Evolutionary conservation across 2,113 vertebrate species (phyloP).

Genomic region (Hippocampus barbouri): DNA sequence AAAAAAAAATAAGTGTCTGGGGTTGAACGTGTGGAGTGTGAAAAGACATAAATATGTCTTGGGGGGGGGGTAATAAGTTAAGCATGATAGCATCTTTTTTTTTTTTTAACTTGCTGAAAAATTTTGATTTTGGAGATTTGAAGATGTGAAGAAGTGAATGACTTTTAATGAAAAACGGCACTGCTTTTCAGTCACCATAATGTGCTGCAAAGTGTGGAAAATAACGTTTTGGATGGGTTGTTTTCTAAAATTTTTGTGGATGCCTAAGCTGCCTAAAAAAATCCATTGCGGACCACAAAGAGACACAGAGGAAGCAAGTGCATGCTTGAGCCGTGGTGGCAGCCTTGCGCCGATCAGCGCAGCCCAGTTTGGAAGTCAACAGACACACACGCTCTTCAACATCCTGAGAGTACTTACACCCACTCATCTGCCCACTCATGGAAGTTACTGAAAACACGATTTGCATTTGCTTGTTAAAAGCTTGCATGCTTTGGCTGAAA

Average conservation of each 20-base stretch:
- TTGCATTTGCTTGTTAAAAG: slow-evolving; percentile 55
- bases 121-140: no score
- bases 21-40: no score
- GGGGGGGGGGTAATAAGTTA: no score
- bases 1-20: no score
- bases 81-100: no score
- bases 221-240: slow-evolving; percentile 2
- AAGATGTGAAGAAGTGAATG: not conserved
- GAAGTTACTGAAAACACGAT: slow-evolving; percentile 52
- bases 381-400: slow-evolving; percentile 46
- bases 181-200: not conserved
- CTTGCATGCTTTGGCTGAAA: slow-evolving; percentile 49
- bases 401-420: slow-evolving; percentile 47
- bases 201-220: not conserved
- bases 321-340: not conserved
- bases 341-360: slow-evolving; percentile 21
- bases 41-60: no score
- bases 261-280: slow-evolving; percentile 16
- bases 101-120: no score
- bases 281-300: slow-evolving; percentile 4
- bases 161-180: not conserved
- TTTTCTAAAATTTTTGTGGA: slow-evolving; percentile 4
- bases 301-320: slow-evolving; percentile 15
- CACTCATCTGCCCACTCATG: slow-evolving; percentile 42
- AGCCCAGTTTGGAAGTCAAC: slow-evolving; percentile 30